These are phyloP conservation scores for Naso thynnoides DNA, from an alignment of 2,797 vertebrate species.

Conservation along the genomic window DNA sequence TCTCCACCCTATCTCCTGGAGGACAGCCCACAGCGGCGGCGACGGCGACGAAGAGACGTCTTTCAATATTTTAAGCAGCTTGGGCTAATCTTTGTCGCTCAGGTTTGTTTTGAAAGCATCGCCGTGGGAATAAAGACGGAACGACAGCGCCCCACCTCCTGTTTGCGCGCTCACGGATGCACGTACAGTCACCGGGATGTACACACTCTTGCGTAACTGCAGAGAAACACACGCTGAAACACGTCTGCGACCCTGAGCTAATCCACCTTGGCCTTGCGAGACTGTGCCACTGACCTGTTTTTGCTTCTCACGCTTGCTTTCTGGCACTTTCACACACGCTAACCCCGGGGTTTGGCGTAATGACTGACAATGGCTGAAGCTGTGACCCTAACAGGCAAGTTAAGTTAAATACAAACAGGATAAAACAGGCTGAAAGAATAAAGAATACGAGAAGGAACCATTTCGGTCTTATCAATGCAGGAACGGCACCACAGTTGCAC, in stretches of 20 bases:
- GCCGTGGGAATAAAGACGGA: slow-evolving; percentile 62
- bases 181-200: slow-evolving; percentile 22
- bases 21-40: slow-evolving; percentile 57
- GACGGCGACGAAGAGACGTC: slow-evolving; percentile 53
- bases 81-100: slow-evolving; percentile 77
- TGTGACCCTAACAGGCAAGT: slow-evolving; percentile 1
- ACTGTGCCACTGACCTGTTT: slow-evolving; percentile 72
- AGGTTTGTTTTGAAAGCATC: slow-evolving; percentile 79
- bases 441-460: slow-evolving; percentile 36
- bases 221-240: not conserved
- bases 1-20: slow-evolving; percentile 60
- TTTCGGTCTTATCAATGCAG: slow-evolving; percentile 61
- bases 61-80: slow-evolving; percentile 83
- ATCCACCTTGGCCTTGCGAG: slow-evolving; percentile 55
- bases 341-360: slow-evolving; percentile 27
- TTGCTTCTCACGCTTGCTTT: slow-evolving; percentile 19
- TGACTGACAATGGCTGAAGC: slow-evolving; percentile 27
- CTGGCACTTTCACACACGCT: not conserved
- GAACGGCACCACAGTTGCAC: slow-evolving; percentile 60
- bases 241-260: slow-evolving; percentile 34
- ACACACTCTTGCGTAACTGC: slow-evolving; percentile 51
- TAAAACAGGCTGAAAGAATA: not conserved
- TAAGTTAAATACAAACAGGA: slow-evolving; percentile 18
- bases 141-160: slow-evolving; percentile 56
- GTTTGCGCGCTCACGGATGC: slow-evolving; percentile 11